Evolutionary conservation across 2,888 invertebrate species (phyloP), one percentile per base, ranked within the genome.

Genomic region (Unio delphinus): DNA sequence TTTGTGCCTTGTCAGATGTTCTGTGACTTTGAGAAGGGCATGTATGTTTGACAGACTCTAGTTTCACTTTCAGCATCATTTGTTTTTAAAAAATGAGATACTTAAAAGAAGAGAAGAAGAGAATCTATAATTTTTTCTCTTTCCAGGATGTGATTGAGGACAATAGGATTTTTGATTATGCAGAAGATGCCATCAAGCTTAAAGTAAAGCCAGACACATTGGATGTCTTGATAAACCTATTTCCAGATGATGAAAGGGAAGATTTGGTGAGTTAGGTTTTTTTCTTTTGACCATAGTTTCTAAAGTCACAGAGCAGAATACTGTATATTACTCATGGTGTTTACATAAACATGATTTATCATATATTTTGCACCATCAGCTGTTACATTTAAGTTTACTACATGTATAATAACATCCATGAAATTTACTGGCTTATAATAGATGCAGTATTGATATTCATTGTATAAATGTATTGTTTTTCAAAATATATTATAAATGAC

Each of bases 151-250:
- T 68, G 45, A 58, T 61, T n/a, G 68, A 65, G 8, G 60, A 55
- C 0, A 7, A 69, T 28, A 62, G 62, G n/a, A 54, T 55, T 55
- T 70, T 68, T 30, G 74, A 76, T 58, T 73, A 77, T 67, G 66
- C 77, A 20, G 68, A 73, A 56, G 73, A 76, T 71, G 80, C 81
- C 28, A 59, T 83, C 55, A 67, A 70, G 59, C 61, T 74, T 60
- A 83, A 83, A 6, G 76, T 80, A 23, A 77, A 75, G 54, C 77
- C 78, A 65, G 81, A 83, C 62, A 79, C 80, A 3, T 55, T 85
- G 11, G 80, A 82, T 61, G 71, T 72, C 17, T 71, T 78, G 15
- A 67, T 80, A 18, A 66, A 67, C 63, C 64, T 65, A 11, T 18
- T 61, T 28, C 67, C 69, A 34, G 66, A 71, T 34, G 66, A 65